Percentiles rank a stretch among this genome's conserved stretches.
These are phyloP conservation scores for Epinotia nisella DNA, from an alignment of 2,888 invertebrate species.

Conservation along the genomic window DNA sequence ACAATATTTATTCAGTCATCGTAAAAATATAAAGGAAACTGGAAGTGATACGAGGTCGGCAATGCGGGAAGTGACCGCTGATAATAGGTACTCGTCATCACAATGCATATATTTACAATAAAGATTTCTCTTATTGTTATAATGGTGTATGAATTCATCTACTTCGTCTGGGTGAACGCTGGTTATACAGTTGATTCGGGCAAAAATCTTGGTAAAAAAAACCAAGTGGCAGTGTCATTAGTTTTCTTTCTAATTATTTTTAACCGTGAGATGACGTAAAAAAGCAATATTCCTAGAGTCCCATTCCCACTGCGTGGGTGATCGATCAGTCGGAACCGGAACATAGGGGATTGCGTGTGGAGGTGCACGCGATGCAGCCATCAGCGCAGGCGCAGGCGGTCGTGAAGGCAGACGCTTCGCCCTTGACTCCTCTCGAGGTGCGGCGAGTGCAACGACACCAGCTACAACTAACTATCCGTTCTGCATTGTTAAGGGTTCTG, in stretches of 20 bases:
- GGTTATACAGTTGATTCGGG: not conserved
- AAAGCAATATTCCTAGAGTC: slow-evolving; percentile 22
- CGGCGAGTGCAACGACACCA: slow-evolving; percentile 68
- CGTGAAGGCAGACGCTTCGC: slow-evolving; percentile 51
- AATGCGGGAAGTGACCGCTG: slow-evolving; percentile 66
- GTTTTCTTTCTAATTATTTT: not conserved
- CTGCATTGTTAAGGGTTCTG: slow-evolving; percentile 12
- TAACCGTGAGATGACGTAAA: slow-evolving; percentile 1
- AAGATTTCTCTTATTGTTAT: not conserved
- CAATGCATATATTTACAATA: slow-evolving; percentile 20
- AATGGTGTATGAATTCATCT: not conserved
- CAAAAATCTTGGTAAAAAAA: not conserved
- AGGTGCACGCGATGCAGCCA: slow-evolving; percentile 62
- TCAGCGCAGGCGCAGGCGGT: slow-evolving; percentile 49
- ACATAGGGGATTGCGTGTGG: slow-evolving; percentile 60
- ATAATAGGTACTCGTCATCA: slow-evolving; percentile 57
- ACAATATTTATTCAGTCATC: slow-evolving; percentile 41
- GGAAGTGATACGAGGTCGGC: slow-evolving; percentile 67
- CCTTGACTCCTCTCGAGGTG: slow-evolving; percentile 72
- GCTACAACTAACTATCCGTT: slow-evolving; percentile 39
- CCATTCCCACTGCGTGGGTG: slow-evolving; percentile 48
- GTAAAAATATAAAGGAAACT: slow-evolving; percentile 64
- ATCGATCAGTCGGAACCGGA: slow-evolving; percentile 49
- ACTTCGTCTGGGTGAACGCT: not conserved
- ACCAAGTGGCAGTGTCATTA: not conserved